Base-by-base conservation (phyloP, 2,888 invertebrate species). In the Drosophila formosana region DNA sequence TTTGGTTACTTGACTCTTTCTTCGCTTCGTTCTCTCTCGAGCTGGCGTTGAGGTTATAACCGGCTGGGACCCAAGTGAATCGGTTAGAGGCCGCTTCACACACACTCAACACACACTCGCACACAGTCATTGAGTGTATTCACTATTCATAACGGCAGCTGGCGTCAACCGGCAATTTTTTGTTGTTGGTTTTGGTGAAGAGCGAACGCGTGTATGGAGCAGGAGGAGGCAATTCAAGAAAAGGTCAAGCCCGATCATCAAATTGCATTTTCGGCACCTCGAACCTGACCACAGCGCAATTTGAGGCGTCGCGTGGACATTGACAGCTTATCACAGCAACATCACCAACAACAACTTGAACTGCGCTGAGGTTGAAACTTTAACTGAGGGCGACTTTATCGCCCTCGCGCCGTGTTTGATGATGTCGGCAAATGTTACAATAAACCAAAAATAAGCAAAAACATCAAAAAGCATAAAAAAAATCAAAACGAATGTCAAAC, bases 311-410 rank as follows among this genome's bases (percentile, higher is more conserved):
- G 76, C 69, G 70, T 71, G 70, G 75, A 72, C 63, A 55, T 57
- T 66, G 76, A 51, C 63, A 63, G 75, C 71, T 82, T 85, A 85
- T 82, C 80, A 81, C 66, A 45, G 6, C 18, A 51, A 55, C 9
- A 41, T 23, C 25, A 18, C n/a, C 18, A 58, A 47, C 25, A 4
- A 18, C 30, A 34, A 46, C 23, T 50, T 47, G 11, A 58, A 30
- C 50, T 47, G 18, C 39, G 6, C 39, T 13, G 7, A 41, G 41
- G 25, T 47, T n/a, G n/a, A 37, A 37, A 11, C 37, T 60, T 23
- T 61, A 37, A 37, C 73, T 53, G 49, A 55, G 57, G 41, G 45
- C 55, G 39, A 55, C 26, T 50, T 69, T 60, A 39, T 45, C 39
- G 41, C 58, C 53, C 60, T 28, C 65, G 49, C 37, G 45, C 46